These are phyloP conservation scores for Anthoscopus minutus DNA, from an alignment of 2,113 vertebrate species.

Conservation along the genomic window DNA sequence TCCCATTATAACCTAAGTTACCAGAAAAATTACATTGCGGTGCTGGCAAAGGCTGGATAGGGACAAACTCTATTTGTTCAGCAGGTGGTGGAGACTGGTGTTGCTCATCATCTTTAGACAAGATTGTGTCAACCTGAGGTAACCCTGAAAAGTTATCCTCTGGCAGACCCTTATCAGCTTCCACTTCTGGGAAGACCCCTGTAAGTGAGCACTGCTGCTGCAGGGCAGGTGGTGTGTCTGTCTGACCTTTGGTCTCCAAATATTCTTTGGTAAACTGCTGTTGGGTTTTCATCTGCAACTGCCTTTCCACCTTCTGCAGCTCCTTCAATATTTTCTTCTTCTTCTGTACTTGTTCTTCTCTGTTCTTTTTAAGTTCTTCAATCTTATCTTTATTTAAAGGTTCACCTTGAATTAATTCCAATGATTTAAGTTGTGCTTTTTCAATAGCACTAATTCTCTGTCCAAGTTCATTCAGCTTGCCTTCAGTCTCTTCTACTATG, in stretches of 20 bases:
- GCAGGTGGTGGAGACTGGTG: conserved; percentile 68
- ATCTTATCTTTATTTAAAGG: conserved; percentile 99
- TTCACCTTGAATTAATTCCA: conserved; percentile 99
- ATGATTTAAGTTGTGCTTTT: conserved; percentile 96
- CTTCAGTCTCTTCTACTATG: conserved; percentile 99
- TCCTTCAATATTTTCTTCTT: conserved; percentile 99
- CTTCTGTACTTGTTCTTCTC: conserved; percentile 99
- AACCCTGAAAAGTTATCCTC: conserved; percentile 86
- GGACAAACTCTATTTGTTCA: conserved; percentile 85
- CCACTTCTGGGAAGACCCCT: conserved; percentile 80
- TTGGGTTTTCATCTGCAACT: conserved; percentile 98
- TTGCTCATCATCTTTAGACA: conserved; percentile 80
- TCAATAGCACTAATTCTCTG: conserved; percentile 99
- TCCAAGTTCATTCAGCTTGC: conserved; percentile 98
- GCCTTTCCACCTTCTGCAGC: conserved; percentile 98
- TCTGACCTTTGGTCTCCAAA: conserved; percentile 96
- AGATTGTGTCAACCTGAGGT: conserved; percentile 87
- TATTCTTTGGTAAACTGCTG: conserved; percentile 99
- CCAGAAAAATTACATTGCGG: conserved; percentile 85
- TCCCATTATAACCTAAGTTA: conserved; percentile 84
- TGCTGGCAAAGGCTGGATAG: conserved; percentile 87
- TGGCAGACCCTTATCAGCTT: conserved; percentile 71
- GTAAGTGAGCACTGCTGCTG: conserved; percentile 82
- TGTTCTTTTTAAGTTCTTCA: conserved; percentile 98
- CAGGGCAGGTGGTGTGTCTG: conserved; percentile 73